Conservation (phyloP, 2,888 invertebrate genomes). For the Conus canariensis region DNA sequence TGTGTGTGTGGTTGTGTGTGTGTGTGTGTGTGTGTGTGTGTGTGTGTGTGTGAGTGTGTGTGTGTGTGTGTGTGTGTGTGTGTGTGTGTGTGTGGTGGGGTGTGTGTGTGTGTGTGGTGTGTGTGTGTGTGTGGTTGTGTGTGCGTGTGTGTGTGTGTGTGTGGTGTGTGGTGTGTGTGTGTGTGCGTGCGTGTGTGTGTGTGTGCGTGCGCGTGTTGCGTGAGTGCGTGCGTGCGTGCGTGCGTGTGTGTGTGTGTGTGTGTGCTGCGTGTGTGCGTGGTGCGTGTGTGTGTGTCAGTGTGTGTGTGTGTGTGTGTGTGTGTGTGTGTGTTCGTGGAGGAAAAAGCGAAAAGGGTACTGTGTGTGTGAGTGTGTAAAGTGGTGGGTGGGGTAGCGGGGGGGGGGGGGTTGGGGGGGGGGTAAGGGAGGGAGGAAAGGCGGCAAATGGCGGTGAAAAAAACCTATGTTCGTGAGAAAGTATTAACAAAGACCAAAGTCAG, state of each 20-base stretch:
- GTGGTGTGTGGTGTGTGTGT: background rate
- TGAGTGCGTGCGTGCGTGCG: background rate
- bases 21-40: background rate
- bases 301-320: no score
- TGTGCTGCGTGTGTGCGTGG: no score
- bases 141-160: background rate
- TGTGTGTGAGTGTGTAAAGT: background rate
- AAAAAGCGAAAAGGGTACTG: background rate
- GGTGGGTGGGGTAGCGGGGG: background rate
- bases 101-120: background rate
- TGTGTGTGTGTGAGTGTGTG: background rate
- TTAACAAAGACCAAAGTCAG: no score
- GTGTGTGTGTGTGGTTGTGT: background rate
- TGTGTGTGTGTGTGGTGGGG: no score
- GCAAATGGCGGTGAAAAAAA: background rate
- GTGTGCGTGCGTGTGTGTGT: background rate
- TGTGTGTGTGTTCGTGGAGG: background rate
- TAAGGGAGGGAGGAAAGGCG: background rate
- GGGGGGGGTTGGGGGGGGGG: background rate
- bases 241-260: background rate
- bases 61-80: no score
- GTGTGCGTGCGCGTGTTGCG: background rate
- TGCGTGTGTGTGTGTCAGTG: no score
- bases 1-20: background rate
- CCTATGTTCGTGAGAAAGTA: background rate